Evolutionary conservation across 2,113 vertebrate genomes (phyloP).

Genomic region (Mormoops blainvillei): DNA sequence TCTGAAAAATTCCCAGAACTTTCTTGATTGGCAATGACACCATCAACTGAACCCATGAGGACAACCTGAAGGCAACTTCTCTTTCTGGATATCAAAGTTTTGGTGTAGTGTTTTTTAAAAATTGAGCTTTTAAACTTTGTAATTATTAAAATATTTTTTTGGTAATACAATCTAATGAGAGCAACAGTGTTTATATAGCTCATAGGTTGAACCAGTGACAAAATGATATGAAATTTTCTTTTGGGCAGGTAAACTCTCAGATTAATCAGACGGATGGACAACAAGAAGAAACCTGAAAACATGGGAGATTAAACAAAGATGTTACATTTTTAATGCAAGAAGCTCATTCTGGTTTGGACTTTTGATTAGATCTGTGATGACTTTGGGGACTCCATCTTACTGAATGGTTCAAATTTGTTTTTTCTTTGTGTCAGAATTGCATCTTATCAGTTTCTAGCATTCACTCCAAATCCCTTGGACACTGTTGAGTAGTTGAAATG

Average conservation of each 20-base stretch:
- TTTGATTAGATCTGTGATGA: background rate
- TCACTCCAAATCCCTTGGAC: background rate
- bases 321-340: background rate
- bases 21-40: background rate
- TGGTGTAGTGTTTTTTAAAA: background rate
- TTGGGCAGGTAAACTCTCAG: background rate
- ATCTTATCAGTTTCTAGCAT: background rate
- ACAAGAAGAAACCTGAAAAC: background rate
- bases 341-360: background rate
- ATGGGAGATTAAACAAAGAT: background rate
- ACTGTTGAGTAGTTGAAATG: background rate
- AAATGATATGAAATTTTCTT: background rate
- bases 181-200: background rate
- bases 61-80: background rate
- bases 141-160: background rate
- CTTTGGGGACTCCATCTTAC: background rate
- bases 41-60: background rate
- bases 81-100: background rate
- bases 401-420: background rate
- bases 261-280: background rate
- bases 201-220: background rate
- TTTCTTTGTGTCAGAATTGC: background rate
- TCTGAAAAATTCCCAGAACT: conserved; percentile 22
- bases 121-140: background rate
- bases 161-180: background rate